Base-by-base conservation (phyloP, 2,888 invertebrate genomes). In the Polyommatus iphigenia region DNA sequence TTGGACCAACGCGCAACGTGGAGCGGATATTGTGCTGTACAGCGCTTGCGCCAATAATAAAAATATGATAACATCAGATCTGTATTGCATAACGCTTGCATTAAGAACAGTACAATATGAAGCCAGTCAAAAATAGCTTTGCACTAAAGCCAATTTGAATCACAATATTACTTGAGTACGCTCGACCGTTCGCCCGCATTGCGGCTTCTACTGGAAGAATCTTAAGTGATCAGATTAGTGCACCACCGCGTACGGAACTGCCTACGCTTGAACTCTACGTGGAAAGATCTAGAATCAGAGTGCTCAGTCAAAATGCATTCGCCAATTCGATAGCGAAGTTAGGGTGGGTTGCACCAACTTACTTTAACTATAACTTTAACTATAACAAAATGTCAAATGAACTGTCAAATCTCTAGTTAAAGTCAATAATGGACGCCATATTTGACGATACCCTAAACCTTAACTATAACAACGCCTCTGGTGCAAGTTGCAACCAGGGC, bases 121-220 rank as follows among this genome's bases (percentile, higher is more conserved):
- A 75, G 75, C 54, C 75, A 75, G 75, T 75, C 24, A 75, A 75
- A 75, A 50, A 75, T 75, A 50, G 75, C 54, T 54, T 75, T 54
- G 75, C 54, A 75, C 75, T 75, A 54, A 75, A 75, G 78, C 73
- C 73, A 46, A 78, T 59, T 72, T 78, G 72, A 46, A 59, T 78
- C 41, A 62, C 54, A 76, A 78, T 80, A 81, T 78, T 78, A 76
- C 79, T 79, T 76, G 78, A 81, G 77, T 76, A 78, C 29, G 77
- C 77, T 79, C 73, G 54, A 77, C 71, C 75, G 80, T 81, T 76
- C 79, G 79, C 79, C 80, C 80, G 82, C 82, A 82, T 77, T 82
- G 80, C 81, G 79, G 81, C 73, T 71, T 59, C 54, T 67, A 78
- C 79, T 73, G 75, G 29, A 24, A 79, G 75, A 80, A 77, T 79